Evolutionary conservation across 2,888 invertebrate species (phyloP), one percentile per base, ranked within the genome.

Genomic region (Brassicogethes aeneus): DNA sequence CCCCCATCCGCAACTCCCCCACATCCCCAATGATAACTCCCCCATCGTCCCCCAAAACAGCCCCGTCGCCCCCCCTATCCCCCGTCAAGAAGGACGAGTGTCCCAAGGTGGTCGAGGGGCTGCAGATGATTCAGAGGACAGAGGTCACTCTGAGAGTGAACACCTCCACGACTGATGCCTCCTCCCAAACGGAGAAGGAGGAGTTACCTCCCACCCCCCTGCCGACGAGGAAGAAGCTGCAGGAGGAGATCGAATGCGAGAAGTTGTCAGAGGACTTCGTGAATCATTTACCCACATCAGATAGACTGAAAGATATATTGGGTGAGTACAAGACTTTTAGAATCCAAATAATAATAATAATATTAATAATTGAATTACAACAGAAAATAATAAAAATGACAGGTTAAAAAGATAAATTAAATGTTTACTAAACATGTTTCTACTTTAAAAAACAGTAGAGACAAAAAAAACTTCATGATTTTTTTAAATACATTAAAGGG

Each of bases 191-290:
- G 8, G 68, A 69, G 48, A 62, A 63, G 48, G 63, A 67, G 23
- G 65, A 65, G 50, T 31, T 64, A 40, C 59, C 62, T 2, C 59
- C 61, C 2, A 66, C 71, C 50, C 70, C 74, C 33, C 64, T 75
- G 14, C 66, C 68, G 30, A 70, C 71, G 1, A 72, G 81, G 46
- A 76, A 75, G 55, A 80, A 79, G 52, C 70, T 77, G 34, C 76
- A 79, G 50, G 86, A 87, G 61, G 88, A 88, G 66, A 74, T 85
- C 51, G 86, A 85, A 55, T 87, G 85, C 69, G 87, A 88, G 59
- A 73, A 78, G 54, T 70, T 85, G 47, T 77, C 78, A 34, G 68
- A 74, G 46, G 80, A 81, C 59, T 68, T 82, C 43, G 73, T 77
- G 42, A 75, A 72, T 57, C 76, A 80, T 53, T 68, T 82, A 38